These are phyloP conservation scores for Scarus forsteni DNA, from an alignment of 2,797 vertebrate genomes.

Conservation along the genomic window DNA sequence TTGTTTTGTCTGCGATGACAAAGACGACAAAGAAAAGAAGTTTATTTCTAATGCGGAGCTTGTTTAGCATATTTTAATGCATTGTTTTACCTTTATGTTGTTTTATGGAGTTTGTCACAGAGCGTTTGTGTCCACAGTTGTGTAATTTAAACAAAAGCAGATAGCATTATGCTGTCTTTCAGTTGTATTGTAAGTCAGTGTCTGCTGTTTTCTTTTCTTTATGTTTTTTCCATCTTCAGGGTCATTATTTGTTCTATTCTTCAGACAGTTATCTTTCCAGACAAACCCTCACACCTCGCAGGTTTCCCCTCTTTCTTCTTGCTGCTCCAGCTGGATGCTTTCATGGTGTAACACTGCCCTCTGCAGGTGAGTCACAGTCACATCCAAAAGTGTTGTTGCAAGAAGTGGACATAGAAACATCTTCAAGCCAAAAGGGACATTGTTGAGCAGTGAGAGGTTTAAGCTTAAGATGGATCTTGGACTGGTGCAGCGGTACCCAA, in stretches of 20 bases:
- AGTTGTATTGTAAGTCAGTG: constrained; percentile 14
- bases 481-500: too few species aligned
- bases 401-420: background rate
- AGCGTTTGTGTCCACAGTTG: constrained; percentile 12
- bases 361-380: constrained; percentile 51
- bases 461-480: too few species aligned
- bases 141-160: constrained; percentile 36
- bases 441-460: background rate
- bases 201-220: constrained; percentile 18
- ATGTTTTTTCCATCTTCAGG: constrained; percentile 34
- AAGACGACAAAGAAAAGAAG: constrained; percentile 27
- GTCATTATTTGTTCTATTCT: constrained; percentile 48
- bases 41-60: constrained; percentile 1
- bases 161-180: background rate
- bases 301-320: constrained; percentile 1
- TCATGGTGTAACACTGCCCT: constrained; percentile 71
- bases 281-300: constrained; percentile 24
- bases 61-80: background rate
- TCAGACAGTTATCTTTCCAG: constrained; percentile 29
- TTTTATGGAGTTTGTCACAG: background rate
- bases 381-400: background rate
- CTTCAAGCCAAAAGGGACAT: background rate
- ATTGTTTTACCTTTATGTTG: background rate
- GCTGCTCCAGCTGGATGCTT: background rate
- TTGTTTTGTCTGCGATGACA: constrained; percentile 27